Percentiles rank a stretch among this genome's conserved stretches.
Evolutionary conservation across 2,888 invertebrate species (phyloP).

Genomic region (Brachypalpus laphriformis): DNA sequence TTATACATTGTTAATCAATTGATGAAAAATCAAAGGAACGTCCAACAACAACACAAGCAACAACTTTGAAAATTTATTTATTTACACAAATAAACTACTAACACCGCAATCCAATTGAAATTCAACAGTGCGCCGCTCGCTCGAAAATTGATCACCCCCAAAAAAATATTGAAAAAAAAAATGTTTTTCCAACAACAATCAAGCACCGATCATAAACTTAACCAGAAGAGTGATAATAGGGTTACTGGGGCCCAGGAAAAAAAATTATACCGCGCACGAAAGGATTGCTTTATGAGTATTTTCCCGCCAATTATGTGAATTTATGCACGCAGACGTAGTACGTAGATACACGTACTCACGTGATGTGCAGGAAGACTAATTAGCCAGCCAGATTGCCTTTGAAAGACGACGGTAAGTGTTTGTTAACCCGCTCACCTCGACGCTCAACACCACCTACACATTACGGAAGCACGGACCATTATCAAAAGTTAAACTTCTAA

Average conservation of each 20-base stretch:
- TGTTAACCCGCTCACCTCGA: background rate
- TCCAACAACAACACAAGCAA: constrained; percentile 41
- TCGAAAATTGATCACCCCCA: constrained; percentile 60
- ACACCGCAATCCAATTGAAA: constrained; percentile 67
- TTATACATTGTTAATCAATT: constrained; percentile 69
- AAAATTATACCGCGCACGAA: constrained; percentile 41
- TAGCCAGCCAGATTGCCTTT: constrained; percentile 36
- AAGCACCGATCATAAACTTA: constrained; percentile 57
- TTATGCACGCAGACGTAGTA: constrained; percentile 76
- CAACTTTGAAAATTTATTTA: constrained; percentile 59
- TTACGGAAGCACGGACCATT: constrained; percentile 33
- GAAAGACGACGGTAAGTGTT: constrained; percentile 33
- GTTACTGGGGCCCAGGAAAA: background rate
- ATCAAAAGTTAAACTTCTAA: constrained; percentile 40
- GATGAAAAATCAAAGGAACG: constrained; percentile 72
- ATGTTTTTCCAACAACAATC: constrained; percentile 52
- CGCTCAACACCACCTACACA: background rate
- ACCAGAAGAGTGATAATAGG: constrained; percentile 16
- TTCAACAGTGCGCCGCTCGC: constrained; percentile 43
- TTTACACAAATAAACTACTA: constrained; percentile 66
- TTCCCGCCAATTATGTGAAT: constrained; percentile 81
- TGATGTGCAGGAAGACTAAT: constrained; percentile 55
- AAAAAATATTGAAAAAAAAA: constrained; percentile 35
- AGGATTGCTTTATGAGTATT: constrained; percentile 82
- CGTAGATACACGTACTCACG: constrained; percentile 41